Evolutionary conservation across 2,888 invertebrate genomes (phyloP).

Genomic region (Endotricha flammealis): DNA sequence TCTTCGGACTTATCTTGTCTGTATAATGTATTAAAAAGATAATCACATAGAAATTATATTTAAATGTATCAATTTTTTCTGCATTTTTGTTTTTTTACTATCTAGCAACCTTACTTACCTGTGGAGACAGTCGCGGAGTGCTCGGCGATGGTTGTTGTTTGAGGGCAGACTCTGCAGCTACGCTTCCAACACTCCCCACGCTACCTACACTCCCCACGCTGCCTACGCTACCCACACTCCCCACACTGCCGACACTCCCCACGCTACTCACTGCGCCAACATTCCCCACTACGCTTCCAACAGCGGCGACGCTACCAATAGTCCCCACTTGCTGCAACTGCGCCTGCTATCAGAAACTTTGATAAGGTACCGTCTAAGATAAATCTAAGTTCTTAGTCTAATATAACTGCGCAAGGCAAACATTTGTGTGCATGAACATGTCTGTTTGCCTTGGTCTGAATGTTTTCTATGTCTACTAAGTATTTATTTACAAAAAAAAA

Average conservation of each 20-base stretch:
- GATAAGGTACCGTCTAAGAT: neutral
- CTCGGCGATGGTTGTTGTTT: conserved; percentile 68
- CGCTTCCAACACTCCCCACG: conserved; percentile 31
- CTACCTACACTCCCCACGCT: conserved; percentile 30
- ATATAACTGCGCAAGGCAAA: no score
- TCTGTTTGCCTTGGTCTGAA: no score
- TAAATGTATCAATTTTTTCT: no score
- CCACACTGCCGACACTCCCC: conserved; percentile 32
- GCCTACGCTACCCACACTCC: conserved; percentile 32
- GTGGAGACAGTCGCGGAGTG: conserved; percentile 61
- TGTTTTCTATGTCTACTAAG: no score
- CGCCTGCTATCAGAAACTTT: conserved; percentile 75
- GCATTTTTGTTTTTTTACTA: no score
- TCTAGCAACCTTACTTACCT: no score
- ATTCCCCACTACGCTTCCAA: conserved; percentile 31
- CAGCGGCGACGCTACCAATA: conserved; percentile 25
- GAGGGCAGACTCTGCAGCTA: conserved; percentile 47
- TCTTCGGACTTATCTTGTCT: no score
- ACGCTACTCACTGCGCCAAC: conserved; percentile 35
- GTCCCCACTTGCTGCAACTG: conserved; percentile 79
- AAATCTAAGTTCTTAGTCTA: no score
- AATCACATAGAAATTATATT: no score
- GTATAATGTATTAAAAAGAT: no score
- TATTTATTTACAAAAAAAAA: no score
- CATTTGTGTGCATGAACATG: no score